Conservation (phyloP, 30 jellyfish, hydroid and myxozoan genomes). For the Sanderia malayensis region DNA sequence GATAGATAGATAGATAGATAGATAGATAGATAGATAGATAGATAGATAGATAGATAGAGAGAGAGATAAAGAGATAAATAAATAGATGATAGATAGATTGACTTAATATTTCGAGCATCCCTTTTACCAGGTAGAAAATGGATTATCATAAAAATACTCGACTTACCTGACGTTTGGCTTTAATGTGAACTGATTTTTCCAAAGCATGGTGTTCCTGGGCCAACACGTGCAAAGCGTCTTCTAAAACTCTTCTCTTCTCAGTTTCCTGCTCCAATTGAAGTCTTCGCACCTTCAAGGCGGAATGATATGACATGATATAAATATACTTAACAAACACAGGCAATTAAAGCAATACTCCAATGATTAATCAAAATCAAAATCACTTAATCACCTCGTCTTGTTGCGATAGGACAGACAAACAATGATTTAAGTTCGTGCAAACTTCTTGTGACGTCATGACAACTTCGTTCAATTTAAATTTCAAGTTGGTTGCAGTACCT, state of each 20-base stretch:
- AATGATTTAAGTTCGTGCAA: conserved; percentile 81
- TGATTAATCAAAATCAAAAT: conserved; percentile 1
- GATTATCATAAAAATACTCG: too few species aligned
- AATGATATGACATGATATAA: not conserved
- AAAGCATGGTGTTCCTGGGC: conserved; percentile 94
- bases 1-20: too few species aligned
- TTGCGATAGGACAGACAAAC: conserved; percentile 85
- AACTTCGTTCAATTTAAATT: conserved; percentile 82
- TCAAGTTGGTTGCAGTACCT: conserved; percentile 90
- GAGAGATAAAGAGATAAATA: too few species aligned
- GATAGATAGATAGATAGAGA: too few species aligned
- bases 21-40: too few species aligned
- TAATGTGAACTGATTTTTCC: conserved; percentile 81
- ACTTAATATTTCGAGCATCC: too few species aligned
- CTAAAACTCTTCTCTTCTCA: conserved; percentile 92
- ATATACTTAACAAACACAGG: too few species aligned
- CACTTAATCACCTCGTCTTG: conserved; percentile 84
- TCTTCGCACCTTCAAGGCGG: conserved; percentile 68
- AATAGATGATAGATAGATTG: too few species aligned
- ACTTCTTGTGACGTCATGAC: conserved; percentile 95
- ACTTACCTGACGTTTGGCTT: conserved; percentile 58
- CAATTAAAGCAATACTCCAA: too few species aligned
- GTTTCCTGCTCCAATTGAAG: conserved; percentile 94
- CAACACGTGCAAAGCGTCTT: conserved; percentile 92
- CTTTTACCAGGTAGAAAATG: too few species aligned